These are phyloP conservation scores for Vipera ursinii DNA, from an alignment of 2,797 vertebrate genomes.

Conservation along the genomic window DNA sequence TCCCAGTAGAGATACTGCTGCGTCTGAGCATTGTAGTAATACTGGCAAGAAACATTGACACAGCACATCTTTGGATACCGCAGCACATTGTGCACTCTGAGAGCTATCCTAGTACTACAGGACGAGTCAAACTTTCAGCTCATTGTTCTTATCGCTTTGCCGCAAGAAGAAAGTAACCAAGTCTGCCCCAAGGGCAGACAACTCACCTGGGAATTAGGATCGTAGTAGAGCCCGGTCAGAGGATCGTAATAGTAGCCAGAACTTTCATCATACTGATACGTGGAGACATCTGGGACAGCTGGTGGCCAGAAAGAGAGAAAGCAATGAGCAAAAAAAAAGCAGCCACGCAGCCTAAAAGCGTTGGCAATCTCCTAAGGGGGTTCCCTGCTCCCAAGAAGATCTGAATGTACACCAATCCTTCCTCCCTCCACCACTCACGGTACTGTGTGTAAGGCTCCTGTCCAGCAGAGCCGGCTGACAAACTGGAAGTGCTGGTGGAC, in stretches of 20 bases:
- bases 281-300: slow-evolving; percentile 90
- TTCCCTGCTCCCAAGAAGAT: neutral
- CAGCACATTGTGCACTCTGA: neutral
- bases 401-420: neutral
- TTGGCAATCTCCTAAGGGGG: neutral
- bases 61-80: neutral
- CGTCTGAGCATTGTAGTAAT: slow-evolving; percentile 86
- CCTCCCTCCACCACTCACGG: slow-evolving; percentile 51
- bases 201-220: slow-evolving; percentile 83
- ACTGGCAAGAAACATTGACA: slow-evolving; percentile 65
- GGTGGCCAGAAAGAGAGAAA: neutral
- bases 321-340: no score
- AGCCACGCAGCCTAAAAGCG: no score
- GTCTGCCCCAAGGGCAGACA: neutral
- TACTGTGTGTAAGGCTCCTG: slow-evolving; percentile 67
- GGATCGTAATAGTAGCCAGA: slow-evolving; percentile 90
- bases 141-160: neutral
- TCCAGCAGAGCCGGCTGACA: slow-evolving; percentile 43
- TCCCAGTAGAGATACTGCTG: slow-evolving; percentile 94
- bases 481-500: slow-evolving; percentile 27
- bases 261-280: slow-evolving; percentile 88
- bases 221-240: slow-evolving; percentile 89
- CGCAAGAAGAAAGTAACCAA: neutral
- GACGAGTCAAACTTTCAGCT: neutral
- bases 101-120: neutral